A percentile compares a stretch with the other conserved stretches of the same genome.
Conservation (phyloP, 2,888 invertebrate species). For the Drosophila nigricruria region DNA sequence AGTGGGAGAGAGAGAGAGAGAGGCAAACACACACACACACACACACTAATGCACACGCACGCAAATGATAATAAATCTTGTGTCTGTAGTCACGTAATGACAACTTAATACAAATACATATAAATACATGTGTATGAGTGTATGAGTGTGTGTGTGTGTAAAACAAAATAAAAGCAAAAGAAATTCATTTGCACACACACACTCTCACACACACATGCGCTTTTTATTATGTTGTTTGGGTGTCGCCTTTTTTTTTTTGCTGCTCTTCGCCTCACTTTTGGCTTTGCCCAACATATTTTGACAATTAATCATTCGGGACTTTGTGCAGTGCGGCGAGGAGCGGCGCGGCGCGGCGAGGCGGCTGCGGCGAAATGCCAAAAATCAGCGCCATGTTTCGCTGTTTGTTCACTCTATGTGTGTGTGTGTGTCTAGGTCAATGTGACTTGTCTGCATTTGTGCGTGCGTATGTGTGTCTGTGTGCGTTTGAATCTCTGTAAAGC, state of each 20-base stretch:
- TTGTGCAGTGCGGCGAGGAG: slow-evolving; percentile 25
- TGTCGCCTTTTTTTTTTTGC: slow-evolving; percentile 29
- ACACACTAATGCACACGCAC: slow-evolving; percentile 10
- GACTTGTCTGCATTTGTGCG: slow-evolving; percentile 39
- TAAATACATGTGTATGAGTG: slow-evolving; percentile 60
- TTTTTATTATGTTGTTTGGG: slow-evolving; percentile 76
- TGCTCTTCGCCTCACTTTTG: slow-evolving; percentile 30
- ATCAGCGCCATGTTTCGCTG: slow-evolving; percentile 65
- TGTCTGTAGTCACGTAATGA: slow-evolving; percentile 84
- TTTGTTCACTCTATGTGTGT: slow-evolving; percentile 23
- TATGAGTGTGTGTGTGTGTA: slow-evolving; percentile 17
- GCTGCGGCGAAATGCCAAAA: slow-evolving; percentile 39
- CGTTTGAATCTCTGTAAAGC: slow-evolving; percentile 21
- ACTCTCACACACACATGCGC: slow-evolving; percentile 43
- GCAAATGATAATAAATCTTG: slow-evolving; percentile 82
- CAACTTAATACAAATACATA: slow-evolving; percentile 79
- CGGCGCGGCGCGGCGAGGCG: not conserved
- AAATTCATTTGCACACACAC: slow-evolving; percentile 56
- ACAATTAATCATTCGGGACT: slow-evolving; percentile 78
- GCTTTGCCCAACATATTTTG: slow-evolving; percentile 75
- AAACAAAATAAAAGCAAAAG: not conserved
- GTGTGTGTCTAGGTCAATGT: slow-evolving; percentile 65
- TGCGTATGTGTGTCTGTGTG: slow-evolving; percentile 23
- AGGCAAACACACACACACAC: slow-evolving; percentile 13
- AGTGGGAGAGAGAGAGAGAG: not conserved